phyloP scores from a whole-genome alignment of 2,113 vertebrate species.

The Psilopogon haemacephalus region DNA sequence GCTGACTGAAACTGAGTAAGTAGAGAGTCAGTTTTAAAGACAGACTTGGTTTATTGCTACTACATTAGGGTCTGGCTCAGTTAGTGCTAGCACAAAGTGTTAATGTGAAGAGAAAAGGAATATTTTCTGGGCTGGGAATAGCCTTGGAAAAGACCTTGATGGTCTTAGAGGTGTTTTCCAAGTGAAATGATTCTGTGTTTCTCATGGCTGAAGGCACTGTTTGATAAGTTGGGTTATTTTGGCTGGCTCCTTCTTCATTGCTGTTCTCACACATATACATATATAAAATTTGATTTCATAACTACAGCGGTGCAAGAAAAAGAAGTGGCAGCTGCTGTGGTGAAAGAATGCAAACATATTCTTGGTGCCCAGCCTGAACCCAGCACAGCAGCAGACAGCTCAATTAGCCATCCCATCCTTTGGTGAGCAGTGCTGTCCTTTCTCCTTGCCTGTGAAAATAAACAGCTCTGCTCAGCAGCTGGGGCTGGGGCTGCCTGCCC shows the following conservation, averaged over 20 bases:
- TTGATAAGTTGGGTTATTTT: conserved; percentile 27
- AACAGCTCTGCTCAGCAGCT: background rate
- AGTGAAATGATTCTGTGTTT: background rate
- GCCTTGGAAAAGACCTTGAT: background rate
- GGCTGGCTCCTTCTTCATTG: background rate
- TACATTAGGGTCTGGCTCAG: background rate
- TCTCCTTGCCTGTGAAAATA: background rate
- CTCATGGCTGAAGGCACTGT: background rate
- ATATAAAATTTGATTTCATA: background rate
- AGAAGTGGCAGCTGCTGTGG: conserved; percentile 8
- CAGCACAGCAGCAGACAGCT: background rate
- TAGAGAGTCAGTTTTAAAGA: background rate
- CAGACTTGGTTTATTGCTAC: background rate
- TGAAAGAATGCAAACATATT: background rate
- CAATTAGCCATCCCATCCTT: background rate
- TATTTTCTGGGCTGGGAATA: conserved; percentile 16
- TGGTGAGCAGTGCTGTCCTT: background rate
- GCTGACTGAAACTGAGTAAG: background rate
- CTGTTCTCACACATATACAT: background rate
- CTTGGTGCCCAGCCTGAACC: background rate
- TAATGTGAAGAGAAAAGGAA: background rate
- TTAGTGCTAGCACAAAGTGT: background rate
- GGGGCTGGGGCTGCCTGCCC: background rate
- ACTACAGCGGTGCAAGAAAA: background rate
- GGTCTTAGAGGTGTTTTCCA: no score